A percentile compares a stretch with the other conserved stretches of the same genome.
These are phyloP conservation scores for Neotragus moschatus DNA, from an alignment of 2,113 vertebrate species.

Conservation along the genomic window DNA sequence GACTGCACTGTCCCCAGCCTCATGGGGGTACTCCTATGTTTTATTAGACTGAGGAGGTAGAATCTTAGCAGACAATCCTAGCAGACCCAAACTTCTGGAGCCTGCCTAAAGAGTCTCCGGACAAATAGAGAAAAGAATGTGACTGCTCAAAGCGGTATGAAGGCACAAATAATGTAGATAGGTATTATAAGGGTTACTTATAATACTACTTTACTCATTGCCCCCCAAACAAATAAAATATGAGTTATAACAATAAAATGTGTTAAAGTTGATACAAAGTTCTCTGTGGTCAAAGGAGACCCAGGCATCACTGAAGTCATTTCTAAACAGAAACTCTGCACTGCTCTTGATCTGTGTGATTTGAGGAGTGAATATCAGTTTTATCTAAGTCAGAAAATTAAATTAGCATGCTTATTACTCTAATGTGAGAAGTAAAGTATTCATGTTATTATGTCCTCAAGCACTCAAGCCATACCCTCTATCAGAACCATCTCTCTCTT, in stretches of 20 bases:
- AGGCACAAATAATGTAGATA: background rate
- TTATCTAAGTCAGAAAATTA: background rate
- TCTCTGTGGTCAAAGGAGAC: background rate
- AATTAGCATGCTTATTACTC: background rate
- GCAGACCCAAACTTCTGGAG: background rate
- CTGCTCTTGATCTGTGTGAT: background rate
- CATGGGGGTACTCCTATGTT: fast-evolving
- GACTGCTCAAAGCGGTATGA: background rate
- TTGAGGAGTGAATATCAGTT: background rate
- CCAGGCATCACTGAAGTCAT: background rate
- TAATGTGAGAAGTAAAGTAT: background rate
- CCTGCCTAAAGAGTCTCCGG: background rate
- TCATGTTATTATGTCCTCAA: background rate
- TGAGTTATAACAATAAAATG: background rate
- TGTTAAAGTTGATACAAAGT: background rate
- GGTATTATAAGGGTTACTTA: background rate
- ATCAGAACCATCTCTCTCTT: background rate
- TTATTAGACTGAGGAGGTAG: background rate
- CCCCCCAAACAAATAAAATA: background rate
- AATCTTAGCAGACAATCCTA: background rate
- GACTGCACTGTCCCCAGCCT: background rate
- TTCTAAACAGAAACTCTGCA: background rate
- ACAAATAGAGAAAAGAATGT: background rate
- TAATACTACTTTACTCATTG: background rate
- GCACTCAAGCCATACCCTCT: background rate